phyloP scores from a whole-genome alignment of 2,888 invertebrate genomes.

The Yponomeuta plumbellus region DNA sequence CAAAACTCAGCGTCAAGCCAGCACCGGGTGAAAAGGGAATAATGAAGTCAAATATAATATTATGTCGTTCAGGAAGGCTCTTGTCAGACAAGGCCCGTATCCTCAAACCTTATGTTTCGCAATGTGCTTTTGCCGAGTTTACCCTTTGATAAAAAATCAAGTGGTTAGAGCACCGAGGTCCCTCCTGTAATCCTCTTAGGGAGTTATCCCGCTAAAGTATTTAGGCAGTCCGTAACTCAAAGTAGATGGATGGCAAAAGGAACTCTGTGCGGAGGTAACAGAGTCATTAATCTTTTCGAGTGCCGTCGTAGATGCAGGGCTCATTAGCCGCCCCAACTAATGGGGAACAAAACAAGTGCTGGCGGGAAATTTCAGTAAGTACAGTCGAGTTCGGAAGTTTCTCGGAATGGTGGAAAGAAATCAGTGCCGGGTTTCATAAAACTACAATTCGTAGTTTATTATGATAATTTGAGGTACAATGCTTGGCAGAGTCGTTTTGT shows the following conservation, averaged over 20 bases:
- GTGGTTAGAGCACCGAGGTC: background rate
- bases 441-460: background rate
- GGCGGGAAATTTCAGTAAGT: background rate
- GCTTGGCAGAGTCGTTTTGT: too few species aligned
- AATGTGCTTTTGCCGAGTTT: too few species aligned
- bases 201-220: background rate
- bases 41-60: too few species aligned
- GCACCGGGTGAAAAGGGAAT: too few species aligned
- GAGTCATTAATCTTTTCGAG: background rate
- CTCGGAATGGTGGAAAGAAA: background rate
- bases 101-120: too few species aligned
- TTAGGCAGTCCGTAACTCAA: background rate
- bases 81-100: too few species aligned
- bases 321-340: constrained; percentile 8
- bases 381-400: background rate
- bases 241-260: background rate
- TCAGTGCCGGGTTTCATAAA: background rate
- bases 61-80: too few species aligned
- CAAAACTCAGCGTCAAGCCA: too few species aligned
- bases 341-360: constrained; percentile 3
- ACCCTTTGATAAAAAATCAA: background rate
- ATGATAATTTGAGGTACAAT: too few species aligned
- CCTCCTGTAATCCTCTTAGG: background rate
- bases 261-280: background rate
- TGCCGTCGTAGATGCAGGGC: background rate